Conservation (phyloP, 2,113 vertebrate genomes). For the Leptobrachium leishanense region DNA sequence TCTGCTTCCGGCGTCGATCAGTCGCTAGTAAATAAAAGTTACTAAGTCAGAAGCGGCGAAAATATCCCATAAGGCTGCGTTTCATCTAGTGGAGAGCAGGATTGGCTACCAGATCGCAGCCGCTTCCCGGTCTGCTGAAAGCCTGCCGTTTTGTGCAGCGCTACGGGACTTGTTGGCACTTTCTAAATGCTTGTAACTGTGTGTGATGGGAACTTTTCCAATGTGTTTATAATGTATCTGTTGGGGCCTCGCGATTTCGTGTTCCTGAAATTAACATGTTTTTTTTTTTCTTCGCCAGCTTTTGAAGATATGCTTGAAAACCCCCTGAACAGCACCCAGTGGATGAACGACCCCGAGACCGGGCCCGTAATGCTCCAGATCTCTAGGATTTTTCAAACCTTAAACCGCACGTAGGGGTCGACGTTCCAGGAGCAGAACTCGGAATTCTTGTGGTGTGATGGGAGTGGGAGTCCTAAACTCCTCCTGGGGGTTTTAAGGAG, state of each 20-base stretch:
- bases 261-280: not conserved
- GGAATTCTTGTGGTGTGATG: not conserved
- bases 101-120: too few species aligned
- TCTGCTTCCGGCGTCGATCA: too few species aligned
- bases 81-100: too few species aligned
- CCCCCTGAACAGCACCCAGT: constrained; percentile 97
- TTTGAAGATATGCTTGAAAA: constrained; percentile 99
- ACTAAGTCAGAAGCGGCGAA: too few species aligned
- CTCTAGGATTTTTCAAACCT: constrained; percentile 97
- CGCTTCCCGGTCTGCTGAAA: too few species aligned
- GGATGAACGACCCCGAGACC: constrained; percentile 98
- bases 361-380: constrained; percentile 99
- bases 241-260: not conserved
- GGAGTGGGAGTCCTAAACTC: not conserved
- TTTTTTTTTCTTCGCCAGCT: constrained; percentile 63
- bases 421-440: not conserved
- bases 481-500: not conserved
- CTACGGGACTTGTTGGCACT: too few species aligned
- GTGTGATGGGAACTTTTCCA: too few species aligned
- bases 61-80: too few species aligned
- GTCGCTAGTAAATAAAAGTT: too few species aligned
- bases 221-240: not conserved
- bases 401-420: constrained; percentile 88
- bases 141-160: too few species aligned
- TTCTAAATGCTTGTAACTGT: too few species aligned